These are phyloP conservation scores for Mesocricetus auratus DNA, from an alignment of 2,113 vertebrate genomes.

Conservation along the genomic window DNA sequence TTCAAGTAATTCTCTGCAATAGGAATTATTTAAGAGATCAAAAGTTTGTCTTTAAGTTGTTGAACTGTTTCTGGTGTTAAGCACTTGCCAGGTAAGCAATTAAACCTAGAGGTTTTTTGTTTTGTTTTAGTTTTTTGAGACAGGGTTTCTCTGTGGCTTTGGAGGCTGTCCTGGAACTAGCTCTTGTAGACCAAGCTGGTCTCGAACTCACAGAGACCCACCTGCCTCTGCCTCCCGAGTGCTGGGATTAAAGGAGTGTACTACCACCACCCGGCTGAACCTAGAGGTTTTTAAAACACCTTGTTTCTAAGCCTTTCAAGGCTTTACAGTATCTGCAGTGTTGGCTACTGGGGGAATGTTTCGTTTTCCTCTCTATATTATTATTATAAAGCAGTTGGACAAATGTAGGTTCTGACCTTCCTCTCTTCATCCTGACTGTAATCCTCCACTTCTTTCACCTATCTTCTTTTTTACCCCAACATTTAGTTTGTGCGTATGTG, in stretches of 20 bases:
- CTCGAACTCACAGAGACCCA: too few species aligned
- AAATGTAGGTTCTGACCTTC: background rate
- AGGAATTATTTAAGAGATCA: constrained; percentile 47
- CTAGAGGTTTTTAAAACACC: background rate
- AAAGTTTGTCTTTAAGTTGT: constrained; percentile 58
- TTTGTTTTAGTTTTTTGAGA: too few species aligned
- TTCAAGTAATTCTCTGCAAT: constrained; percentile 45
- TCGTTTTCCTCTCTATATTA: background rate
- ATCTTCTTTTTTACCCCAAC: background rate
- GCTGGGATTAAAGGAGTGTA: too few species aligned
- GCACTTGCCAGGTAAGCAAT: constrained; percentile 57
- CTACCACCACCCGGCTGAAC: too few species aligned
- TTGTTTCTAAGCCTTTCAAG: background rate
- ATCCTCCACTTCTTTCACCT: constrained; percentile 12
- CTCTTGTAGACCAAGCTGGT: too few species aligned
- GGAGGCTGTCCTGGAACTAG: too few species aligned
- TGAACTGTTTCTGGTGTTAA: constrained; percentile 57
- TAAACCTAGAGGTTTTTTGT: background rate
- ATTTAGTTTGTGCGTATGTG: background rate
- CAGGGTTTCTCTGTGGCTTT: too few species aligned
- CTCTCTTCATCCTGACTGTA: constrained; percentile 40
- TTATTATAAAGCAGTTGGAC: constrained; percentile 18
- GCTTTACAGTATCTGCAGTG: background rate
- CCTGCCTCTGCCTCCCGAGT: too few species aligned
- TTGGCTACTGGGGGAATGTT: background rate